Base-by-base conservation (phyloP, 2,888 invertebrate species). In the Drosophila fulvimacula region DNA sequence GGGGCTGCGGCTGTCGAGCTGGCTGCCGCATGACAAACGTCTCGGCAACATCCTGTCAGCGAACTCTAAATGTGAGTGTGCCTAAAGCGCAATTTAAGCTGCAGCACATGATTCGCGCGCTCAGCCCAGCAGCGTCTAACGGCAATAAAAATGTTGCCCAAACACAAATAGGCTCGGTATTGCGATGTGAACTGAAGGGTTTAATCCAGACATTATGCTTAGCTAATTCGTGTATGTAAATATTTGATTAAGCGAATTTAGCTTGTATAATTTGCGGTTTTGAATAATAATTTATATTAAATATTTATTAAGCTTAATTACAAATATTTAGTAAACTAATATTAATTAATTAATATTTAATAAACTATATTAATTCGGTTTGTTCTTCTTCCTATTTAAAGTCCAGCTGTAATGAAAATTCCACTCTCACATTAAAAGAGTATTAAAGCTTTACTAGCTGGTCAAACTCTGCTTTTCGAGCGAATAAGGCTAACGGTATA, bases 401-500 rank as follows among this genome's bases (percentile, higher is more conserved):
- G 21, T 39, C 11, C 10, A 34, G 53, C 11, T 11, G 7, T 17
- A 15, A 34, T 66, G 15, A 41, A 42, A 49, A 38, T 17, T 51
- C 21, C 21, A 21, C 17, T 32, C 19, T 5, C 27, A 27, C 24
- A 19, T 38, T 36, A 5, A n/a, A 21, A 71, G 72, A 17, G 51
- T 55, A 76, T 76, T 32, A 30, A 55, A 49, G 39, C 15, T n/a
- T 11, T 53, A 53, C 19, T 19, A 38, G 32, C 30, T 34, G 39
- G 41, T 39, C 36, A 57, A 7, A 4, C 48, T 30, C 32, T 24
- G 38, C 46, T n/a, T 34, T 17, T 39, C 19, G 34, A 46, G 46
- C 62, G 68, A 51, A 74, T 67, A 74, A 73, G 70, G 71, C 69
- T 69, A 82, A 80, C 69, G 63, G 77, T 68, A 70, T 73, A 82